Conservation (phyloP, 2,797 vertebrate genomes). For the Luscinia megarhynchos region DNA sequence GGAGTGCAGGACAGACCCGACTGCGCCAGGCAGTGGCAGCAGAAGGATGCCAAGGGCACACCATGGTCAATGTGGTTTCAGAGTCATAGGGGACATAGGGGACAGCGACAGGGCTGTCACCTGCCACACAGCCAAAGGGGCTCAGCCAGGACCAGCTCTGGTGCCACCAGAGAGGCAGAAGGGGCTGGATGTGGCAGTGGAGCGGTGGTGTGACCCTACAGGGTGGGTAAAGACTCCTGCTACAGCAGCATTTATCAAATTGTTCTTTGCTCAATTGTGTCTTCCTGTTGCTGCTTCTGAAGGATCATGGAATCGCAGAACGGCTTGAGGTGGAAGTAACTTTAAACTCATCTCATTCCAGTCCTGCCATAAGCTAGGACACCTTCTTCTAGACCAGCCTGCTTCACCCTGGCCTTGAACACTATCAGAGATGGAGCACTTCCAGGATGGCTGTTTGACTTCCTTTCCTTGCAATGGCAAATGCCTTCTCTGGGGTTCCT, state of each 20-base stretch:
- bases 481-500: neutral
- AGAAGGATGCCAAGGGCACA: neutral
- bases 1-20: neutral
- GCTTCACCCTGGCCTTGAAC: neutral
- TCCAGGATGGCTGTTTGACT: neutral
- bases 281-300: neutral
- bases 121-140: neutral
- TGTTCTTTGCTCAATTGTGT: neutral
- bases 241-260: fast-evolving
- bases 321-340: neutral
- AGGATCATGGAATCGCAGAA: neutral
- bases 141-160: neutral
- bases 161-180: neutral
- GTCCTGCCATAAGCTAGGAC: neutral
- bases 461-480: neutral
- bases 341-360: neutral
- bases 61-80: neutral
- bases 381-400: neutral
- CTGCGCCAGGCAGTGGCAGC: neutral
- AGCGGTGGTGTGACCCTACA: neutral
- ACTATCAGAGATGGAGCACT: neutral
- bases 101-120: fast-evolving
- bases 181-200: neutral
- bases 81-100: fast-evolving
- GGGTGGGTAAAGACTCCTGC: neutral